Percentiles rank a stretch among this genome's conserved stretches.
Evolutionary conservation across 2,113 vertebrate species (phyloP).

Genomic region (Setophaga coronata): DNA sequence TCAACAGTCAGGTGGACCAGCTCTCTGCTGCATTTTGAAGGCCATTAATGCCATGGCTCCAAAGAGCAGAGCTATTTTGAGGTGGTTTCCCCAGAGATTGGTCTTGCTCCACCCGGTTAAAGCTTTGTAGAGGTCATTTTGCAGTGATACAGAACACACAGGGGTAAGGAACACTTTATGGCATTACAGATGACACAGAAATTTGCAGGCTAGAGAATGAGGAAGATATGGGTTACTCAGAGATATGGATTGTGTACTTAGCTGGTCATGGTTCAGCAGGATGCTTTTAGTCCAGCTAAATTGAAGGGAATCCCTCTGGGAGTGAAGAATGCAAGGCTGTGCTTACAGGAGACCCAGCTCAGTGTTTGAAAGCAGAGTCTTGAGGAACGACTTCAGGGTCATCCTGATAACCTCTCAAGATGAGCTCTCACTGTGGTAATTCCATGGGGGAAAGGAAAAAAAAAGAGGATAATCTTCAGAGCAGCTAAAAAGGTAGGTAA

Average conservation of each 20-base stretch:
- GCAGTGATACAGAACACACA: not conserved
- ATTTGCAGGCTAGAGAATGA: slow-evolving; percentile 1
- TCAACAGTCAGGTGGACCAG: not conserved
- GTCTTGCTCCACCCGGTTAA: not conserved
- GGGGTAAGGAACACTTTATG: not conserved
- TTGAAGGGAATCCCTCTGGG: slow-evolving; percentile 29
- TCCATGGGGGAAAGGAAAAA: not conserved
- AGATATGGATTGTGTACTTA: slow-evolving; percentile 41
- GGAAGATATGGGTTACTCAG: not conserved
- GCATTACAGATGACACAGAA: not conserved
- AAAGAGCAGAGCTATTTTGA: not conserved
- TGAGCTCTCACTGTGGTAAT: not conserved
- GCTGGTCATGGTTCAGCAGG: slow-evolving; percentile 38
- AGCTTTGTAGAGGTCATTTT: not conserved
- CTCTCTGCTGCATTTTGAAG: not conserved
- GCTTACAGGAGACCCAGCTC: not conserved
- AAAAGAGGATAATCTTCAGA: not conserved
- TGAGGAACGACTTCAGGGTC: not conserved
- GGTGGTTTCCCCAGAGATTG: not conserved
- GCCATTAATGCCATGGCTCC: not conserved
- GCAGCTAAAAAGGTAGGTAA: not conserved
- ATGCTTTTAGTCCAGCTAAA: slow-evolving; percentile 53
- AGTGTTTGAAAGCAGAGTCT: not conserved
- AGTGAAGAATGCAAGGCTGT: not conserved
- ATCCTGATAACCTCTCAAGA: slow-evolving; percentile 13